These are phyloP conservation scores for Actenoides hombroni DNA, from an alignment of 2,113 vertebrate genomes.

Conservation along the genomic window DNA sequence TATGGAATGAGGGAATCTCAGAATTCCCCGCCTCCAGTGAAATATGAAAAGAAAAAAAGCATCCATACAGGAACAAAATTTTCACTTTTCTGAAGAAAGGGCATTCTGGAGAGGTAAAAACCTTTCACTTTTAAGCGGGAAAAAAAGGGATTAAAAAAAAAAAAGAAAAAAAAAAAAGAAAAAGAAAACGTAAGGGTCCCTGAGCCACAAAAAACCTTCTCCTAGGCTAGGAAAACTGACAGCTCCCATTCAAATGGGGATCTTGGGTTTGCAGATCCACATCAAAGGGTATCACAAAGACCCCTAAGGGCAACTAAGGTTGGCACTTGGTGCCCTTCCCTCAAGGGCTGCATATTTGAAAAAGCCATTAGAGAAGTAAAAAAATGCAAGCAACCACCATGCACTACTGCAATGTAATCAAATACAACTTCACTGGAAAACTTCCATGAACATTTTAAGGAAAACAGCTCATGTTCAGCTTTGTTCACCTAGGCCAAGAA, in stretches of 20 bases:
- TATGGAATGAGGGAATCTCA: not conserved
- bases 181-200: not conserved
- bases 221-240: not conserved
- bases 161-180: too few relatives aligned
- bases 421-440: not conserved
- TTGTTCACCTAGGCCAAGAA: not conserved
- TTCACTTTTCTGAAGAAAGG: not conserved
- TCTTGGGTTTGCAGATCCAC: not conserved
- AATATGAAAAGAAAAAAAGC: not conserved
- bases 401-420: too few relatives aligned
- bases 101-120: not conserved
- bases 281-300: not conserved
- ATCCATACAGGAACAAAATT: not conserved
- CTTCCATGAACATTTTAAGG: not conserved
- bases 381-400: not conserved
- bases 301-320: too few relatives aligned
- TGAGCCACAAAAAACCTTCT: not conserved
- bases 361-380: not conserved
- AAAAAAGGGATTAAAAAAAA: too few relatives aligned
- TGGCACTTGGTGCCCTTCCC: not conserved
- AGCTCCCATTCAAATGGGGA: not conserved
- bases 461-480: not conserved
- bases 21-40: not conserved
- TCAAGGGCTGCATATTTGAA: rapidly evolving
- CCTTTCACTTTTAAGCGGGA: too few relatives aligned